phyloP scores from a whole-genome alignment of 2,797 vertebrate genomes.

The Helarctos malayanus region DNA sequence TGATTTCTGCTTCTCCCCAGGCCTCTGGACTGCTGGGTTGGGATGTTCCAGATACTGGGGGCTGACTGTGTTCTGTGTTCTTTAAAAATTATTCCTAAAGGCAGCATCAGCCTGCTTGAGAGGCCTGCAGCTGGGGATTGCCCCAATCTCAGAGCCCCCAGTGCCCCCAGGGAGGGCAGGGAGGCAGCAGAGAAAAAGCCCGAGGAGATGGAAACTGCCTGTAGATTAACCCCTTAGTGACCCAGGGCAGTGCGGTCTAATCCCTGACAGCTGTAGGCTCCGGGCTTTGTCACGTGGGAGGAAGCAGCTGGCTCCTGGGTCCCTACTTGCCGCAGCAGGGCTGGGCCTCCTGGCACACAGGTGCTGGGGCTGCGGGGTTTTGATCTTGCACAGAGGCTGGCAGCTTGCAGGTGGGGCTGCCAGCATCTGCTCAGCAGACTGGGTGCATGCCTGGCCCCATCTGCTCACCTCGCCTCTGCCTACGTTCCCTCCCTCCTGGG shows the following conservation, averaged over 20 bases:
- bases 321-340: background rate
- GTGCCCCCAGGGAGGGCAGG: background rate
- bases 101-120: conserved; percentile 80
- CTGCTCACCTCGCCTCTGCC: background rate
- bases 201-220: conserved; percentile 60
- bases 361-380: conserved; percentile 43
- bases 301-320: conserved; percentile 16
- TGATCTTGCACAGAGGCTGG: background rate
- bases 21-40: background rate
- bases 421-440: background rate
- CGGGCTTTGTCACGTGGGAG: background rate
- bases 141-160: conserved; percentile 77
- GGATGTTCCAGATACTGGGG: conserved; percentile 63
- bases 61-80: conserved; percentile 62
- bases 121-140: conserved; percentile 68
- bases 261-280: conserved; percentile 65
- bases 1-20: background rate
- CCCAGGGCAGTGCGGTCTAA: conserved; percentile 65
- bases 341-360: background rate
- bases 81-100: conserved; percentile 86
- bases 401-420: background rate
- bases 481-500: background rate
- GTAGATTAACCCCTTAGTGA: conserved; percentile 65
- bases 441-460: background rate
- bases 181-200: background rate